These are phyloP conservation scores for Erannis defoliaria DNA, from an alignment of 2,888 invertebrate genomes.

Conservation along the genomic window DNA sequence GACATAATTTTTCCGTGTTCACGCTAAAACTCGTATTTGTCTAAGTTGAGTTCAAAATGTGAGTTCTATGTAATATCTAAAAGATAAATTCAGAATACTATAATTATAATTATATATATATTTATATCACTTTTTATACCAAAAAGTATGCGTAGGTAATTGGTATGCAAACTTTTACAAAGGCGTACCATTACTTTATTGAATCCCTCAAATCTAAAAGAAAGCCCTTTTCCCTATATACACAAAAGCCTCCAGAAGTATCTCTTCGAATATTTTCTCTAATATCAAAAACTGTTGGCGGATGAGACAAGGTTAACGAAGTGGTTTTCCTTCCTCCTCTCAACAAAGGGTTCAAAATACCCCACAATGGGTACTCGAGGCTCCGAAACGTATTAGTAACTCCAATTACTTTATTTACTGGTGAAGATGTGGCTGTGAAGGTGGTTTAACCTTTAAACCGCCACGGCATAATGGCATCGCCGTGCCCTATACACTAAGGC, in stretches of 20 bases:
- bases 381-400: slow-evolving; percentile 15
- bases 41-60: too few species aligned
- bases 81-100: too few species aligned
- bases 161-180: not conserved
- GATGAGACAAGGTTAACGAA: slow-evolving; percentile 18
- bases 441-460: too few species aligned
- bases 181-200: slow-evolving; percentile 8
- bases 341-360: slow-evolving; percentile 15
- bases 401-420: not conserved
- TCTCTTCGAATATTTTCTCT: slow-evolving; percentile 11
- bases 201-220: not conserved
- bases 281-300: slow-evolving; percentile 16
- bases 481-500: too few species aligned
- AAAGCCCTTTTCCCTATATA: not conserved
- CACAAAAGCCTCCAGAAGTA: slow-evolving; percentile 10
- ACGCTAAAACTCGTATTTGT: too few species aligned
- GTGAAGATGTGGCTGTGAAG: too few species aligned
- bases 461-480: too few species aligned
- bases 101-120: too few species aligned
- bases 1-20: too few species aligned
- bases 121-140: not conserved
- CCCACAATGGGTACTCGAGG: slow-evolving; percentile 2
- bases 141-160: not conserved
- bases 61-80: too few species aligned
- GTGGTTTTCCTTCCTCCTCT: slow-evolving; percentile 19